A percentile compares a stretch with the other conserved stretches of the same genome.
These are phyloP conservation scores for Drepana arcuata DNA, from an alignment of 1,140 invertebrate species.

Conservation along the genomic window DNA sequence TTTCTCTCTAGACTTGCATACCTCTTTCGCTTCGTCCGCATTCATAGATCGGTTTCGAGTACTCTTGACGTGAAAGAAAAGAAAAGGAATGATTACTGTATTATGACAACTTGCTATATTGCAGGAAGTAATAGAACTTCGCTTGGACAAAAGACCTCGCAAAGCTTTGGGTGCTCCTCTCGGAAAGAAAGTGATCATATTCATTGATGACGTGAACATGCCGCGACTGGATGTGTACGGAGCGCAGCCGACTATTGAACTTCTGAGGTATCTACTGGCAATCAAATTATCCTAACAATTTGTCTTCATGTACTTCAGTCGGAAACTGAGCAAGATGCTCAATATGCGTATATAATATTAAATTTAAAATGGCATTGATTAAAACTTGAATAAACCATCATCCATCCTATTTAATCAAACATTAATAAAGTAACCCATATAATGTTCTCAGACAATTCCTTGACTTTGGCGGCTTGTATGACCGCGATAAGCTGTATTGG, in stretches of 20 bases:
- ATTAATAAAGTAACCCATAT: neutral
- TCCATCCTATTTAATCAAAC: neutral
- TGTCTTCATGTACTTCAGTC: too few relatives aligned
- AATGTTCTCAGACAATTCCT: slow-evolving; percentile 79
- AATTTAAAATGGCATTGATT: too few relatives aligned
- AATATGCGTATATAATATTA: too few relatives aligned
- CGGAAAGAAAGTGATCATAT: slow-evolving; percentile 87
- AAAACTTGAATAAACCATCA: too few relatives aligned
- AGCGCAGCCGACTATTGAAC: slow-evolving; percentile 91
- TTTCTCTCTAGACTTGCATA: too few relatives aligned
- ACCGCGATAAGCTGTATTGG: slow-evolving; percentile 89
- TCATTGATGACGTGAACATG: slow-evolving; percentile 96
- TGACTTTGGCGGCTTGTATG: slow-evolving; percentile 88
- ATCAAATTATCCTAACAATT: too few relatives aligned
- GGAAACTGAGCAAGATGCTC: too few relatives aligned
- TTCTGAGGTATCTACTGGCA: slow-evolving; percentile 86
- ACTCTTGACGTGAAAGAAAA: too few relatives aligned
- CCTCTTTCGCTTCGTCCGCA: too few relatives aligned
- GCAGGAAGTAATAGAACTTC: slow-evolving; percentile 84
- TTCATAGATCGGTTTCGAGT: too few relatives aligned
- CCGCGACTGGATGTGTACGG: slow-evolving; percentile 88
- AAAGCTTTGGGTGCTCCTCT: slow-evolving; percentile 87
- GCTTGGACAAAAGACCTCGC: slow-evolving; percentile 86
- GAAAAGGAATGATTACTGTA: too few relatives aligned
- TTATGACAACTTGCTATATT: slow-evolving; percentile 3